Evolutionary conservation across 2,113 vertebrate species (phyloP), one percentile per base, ranked within the genome.

Genomic region (Crypturellus undulatus): DNA sequence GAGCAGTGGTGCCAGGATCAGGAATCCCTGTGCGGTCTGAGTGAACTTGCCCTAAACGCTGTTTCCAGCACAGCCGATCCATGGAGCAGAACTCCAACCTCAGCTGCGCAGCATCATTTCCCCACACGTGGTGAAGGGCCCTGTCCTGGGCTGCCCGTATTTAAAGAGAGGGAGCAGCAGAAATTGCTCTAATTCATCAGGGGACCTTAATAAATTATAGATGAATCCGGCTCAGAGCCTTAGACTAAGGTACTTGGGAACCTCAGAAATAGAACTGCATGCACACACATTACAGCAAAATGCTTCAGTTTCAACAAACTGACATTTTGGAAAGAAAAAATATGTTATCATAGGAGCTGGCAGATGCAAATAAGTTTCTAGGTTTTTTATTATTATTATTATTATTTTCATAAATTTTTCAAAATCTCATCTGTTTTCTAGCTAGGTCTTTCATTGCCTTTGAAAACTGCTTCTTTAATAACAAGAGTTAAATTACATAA

Each of bases 401-500:
- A 38, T 38, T 38, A 38, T 38, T 38, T 38, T 38, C 38, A 9
- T 38, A 38, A 90, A 40, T 47, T 52, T 89, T 89, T 71, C 19
- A 43, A 89, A 84, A 68, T 79, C 94, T 89, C 84, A 20, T 85
- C 40, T 91, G 81, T 42, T 91, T 92, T 87, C 81, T 19, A 79
- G 91, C 80, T 58, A 47, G 75, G 64, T 92, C 80, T 95, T 94
- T 95, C 94, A 69, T 49, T 91, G 92, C 86, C 62, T 93, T 92
- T 92, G 86, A 95, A 90, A 92, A 93, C 51, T 79, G 73, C 80
- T 81, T 89, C 92, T 91, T 96, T 93, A 96, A 95, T 96, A 96
- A 96, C 24, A 5, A 91, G 89, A 95, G 73, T 89, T 95, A 94
- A 95, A 96, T 96, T 96, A 69, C 94, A 84, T 94, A 91, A 96